Percentiles rank a stretch among this genome's conserved stretches.
These are phyloP conservation scores for Rhagoletis zephyria DNA, from an alignment of 1,140 invertebrate species.

Conservation along the genomic window DNA sequence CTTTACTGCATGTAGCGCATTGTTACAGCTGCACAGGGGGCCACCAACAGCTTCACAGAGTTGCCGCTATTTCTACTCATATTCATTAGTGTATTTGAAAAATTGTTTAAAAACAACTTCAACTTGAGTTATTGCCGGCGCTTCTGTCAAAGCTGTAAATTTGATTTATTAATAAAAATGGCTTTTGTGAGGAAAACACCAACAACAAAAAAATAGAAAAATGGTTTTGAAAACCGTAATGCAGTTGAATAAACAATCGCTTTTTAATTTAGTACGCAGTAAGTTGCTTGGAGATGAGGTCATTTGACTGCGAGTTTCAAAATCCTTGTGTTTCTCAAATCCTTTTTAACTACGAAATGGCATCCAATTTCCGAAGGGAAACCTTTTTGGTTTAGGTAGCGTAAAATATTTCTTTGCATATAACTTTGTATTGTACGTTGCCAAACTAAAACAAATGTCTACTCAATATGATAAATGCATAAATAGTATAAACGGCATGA, in stretches of 20 bases:
- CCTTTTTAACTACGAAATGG: no score
- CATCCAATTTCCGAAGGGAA: no score
- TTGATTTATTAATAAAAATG: background rate
- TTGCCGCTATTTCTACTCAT: background rate
- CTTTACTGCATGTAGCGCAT: background rate
- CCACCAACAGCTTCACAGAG: background rate
- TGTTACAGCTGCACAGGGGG: slow-evolving; percentile 12
- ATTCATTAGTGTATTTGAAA: background rate
- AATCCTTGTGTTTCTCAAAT: background rate
- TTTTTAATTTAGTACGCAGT: background rate
- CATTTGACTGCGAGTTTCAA: background rate
- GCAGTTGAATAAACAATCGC: background rate
- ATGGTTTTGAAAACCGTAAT: background rate
- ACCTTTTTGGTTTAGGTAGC: no score
- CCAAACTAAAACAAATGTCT: no score
- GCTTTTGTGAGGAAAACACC: background rate
- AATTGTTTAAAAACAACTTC: background rate
- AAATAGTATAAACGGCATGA: no score
- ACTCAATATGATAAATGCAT: no score
- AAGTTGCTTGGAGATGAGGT: background rate
- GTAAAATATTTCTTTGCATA: no score
- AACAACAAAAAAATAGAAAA: background rate
- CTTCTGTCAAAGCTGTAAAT: background rate
- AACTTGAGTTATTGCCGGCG: slow-evolving; percentile 24
- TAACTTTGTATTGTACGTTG: no score